Evolutionary conservation across 2,888 invertebrate genomes (phyloP).

Genomic region (Latheticus oryzae): DNA sequence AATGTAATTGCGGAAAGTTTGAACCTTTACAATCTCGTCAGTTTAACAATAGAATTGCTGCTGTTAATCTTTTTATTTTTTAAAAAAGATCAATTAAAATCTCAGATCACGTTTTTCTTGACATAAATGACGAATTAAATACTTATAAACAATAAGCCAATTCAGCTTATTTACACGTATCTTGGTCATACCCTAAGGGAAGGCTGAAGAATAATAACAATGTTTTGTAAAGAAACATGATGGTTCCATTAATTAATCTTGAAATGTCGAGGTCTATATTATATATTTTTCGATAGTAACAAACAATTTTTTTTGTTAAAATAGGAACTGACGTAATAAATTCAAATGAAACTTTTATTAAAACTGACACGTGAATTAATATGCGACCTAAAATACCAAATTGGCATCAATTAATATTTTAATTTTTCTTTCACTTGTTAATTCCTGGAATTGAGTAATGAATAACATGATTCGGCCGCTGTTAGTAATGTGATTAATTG

Average conservation of each 20-base stretch:
- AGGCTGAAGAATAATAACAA: too few species aligned
- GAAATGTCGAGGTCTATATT: neutral
- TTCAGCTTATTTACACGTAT: too few species aligned
- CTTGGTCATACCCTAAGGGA: constrained; percentile 4
- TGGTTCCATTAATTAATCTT: neutral
- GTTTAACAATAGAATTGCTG: too few species aligned
- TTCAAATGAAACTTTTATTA: neutral
- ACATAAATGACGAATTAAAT: too few species aligned
- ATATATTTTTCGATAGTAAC: constrained; percentile 1
- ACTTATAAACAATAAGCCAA: too few species aligned
- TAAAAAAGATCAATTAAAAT: too few species aligned
- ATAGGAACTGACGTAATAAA: too few species aligned
- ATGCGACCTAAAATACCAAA: constrained; percentile 1
- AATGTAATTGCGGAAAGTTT: too few species aligned
- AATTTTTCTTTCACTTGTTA: constrained; percentile 1
- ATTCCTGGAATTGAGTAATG: neutral
- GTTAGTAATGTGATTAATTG: constrained; percentile 19
- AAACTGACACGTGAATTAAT: constrained; percentile 5
- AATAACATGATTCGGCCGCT: constrained; percentile 3
- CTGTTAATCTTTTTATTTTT: too few species aligned
- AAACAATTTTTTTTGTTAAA: constrained; percentile 2
- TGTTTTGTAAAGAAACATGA: too few species aligned
- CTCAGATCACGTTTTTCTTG: too few species aligned
- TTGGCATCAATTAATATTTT: constrained; percentile 16
- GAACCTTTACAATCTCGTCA: too few species aligned